Evolutionary conservation across 92 coral and sea anemone genomes (phyloP).

Genomic region (Meandrina meandrites): DNA sequence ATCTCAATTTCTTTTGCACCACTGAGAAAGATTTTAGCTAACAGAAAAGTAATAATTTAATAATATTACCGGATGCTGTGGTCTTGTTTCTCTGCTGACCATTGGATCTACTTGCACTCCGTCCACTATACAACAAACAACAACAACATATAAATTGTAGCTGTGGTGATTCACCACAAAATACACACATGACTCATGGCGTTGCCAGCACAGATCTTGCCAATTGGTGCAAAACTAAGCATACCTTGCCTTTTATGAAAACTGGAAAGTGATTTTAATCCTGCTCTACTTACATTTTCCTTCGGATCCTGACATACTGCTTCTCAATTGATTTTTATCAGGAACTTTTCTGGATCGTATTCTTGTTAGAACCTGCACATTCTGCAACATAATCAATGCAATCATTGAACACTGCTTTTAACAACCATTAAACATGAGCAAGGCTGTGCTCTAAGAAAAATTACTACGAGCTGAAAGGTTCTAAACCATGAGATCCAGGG

Average conservation of each 20-base stretch:
- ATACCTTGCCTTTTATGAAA: not conserved
- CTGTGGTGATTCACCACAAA: too few species aligned
- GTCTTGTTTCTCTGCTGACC: conserved; percentile 84
- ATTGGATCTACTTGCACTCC: conserved; percentile 88
- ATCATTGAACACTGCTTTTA: not conserved
- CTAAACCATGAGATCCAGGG: too few species aligned
- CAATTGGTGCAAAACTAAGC: too few species aligned
- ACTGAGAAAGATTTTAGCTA: too few species aligned
- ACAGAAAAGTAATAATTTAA: too few species aligned
- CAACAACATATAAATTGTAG: too few species aligned
- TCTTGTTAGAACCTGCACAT: conserved; percentile 83
- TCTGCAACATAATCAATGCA: conserved; percentile 44
- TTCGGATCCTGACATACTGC: conserved; percentile 48
- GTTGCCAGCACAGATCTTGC: too few species aligned
- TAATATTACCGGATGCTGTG: conserved; percentile 52
- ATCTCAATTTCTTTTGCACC: too few species aligned
- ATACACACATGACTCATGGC: too few species aligned
- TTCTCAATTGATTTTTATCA: conserved; percentile 59
- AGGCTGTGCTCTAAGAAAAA: too few species aligned
- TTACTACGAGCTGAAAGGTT: too few species aligned
- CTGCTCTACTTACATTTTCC: conserved; percentile 71
- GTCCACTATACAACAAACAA: conserved; percentile 62
- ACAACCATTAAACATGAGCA: too few species aligned
- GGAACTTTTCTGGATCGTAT: conserved; percentile 83
- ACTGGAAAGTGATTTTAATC: not conserved